A percentile compares a stretch with the other conserved stretches of the same genome.
Conservation (phyloP, 2,797 vertebrate species). For the Hafferia zeledoni region DNA sequence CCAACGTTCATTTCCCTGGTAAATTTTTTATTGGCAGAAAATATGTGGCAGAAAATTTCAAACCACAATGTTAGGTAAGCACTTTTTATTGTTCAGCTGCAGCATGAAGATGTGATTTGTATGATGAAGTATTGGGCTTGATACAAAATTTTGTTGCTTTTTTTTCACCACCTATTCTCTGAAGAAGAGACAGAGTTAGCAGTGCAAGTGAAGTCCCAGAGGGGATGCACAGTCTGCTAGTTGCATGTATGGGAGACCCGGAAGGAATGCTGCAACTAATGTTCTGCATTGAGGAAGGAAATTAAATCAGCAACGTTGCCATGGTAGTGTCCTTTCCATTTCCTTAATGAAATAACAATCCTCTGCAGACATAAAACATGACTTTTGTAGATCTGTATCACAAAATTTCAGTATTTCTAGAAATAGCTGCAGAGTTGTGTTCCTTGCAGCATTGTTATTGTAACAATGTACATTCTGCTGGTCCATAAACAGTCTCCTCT, state of each 20-base stretch:
- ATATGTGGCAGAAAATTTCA: background rate
- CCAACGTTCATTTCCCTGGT: background rate
- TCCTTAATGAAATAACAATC: background rate
- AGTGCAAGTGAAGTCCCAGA: background rate
- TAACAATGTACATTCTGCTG: background rate
- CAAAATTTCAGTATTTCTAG: background rate
- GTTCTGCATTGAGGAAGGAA: background rate
- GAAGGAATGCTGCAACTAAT: background rate
- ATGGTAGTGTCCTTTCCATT: background rate
- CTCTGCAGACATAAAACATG: background rate
- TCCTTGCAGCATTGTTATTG: background rate
- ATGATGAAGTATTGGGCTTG: background rate
- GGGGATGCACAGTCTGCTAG: background rate
- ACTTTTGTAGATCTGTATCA: background rate
- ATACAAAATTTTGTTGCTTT: background rate
- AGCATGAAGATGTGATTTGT: fast-evolving
- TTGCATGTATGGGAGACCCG: background rate
- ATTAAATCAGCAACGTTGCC: background rate
- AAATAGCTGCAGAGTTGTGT: background rate
- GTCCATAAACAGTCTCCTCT: background rate
- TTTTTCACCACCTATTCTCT: background rate
- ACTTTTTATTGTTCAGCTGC: background rate
- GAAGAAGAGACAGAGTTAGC: background rate
- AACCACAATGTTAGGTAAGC: background rate
- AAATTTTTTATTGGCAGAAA: background rate